Evolutionary conservation across 2,113 vertebrate species (phyloP).

Genomic region (Elachura formosa): DNA sequence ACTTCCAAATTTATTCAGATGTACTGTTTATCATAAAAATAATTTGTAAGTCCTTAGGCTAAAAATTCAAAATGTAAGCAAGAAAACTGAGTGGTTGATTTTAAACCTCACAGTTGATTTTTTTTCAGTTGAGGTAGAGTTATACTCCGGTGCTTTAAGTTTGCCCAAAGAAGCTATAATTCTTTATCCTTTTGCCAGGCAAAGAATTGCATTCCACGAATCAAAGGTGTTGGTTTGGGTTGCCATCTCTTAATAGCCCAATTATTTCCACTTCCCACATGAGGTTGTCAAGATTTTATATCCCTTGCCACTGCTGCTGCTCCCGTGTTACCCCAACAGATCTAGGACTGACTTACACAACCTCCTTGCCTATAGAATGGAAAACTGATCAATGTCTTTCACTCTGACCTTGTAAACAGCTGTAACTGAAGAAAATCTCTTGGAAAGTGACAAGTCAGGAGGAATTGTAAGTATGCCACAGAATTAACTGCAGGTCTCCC

Average conservation of each 20-base stretch:
- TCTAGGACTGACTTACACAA: neutral
- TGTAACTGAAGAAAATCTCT: neutral
- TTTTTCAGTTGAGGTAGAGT: neutral
- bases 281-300: neutral
- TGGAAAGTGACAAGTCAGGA: neutral
- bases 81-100: neutral
- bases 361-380: neutral
- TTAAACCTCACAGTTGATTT: neutral
- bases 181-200: neutral
- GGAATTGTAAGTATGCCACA: neutral
- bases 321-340: fast-evolving
- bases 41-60: neutral
- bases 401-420: neutral
- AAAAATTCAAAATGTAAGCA: neutral
- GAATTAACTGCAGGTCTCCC: neutral
- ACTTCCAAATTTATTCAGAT: neutral
- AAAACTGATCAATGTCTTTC: neutral
- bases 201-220: neutral
- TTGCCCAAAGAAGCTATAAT: neutral
- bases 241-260: neutral
- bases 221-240: neutral
- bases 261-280: neutral
- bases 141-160: neutral
- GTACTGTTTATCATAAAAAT: neutral
- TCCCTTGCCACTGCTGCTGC: neutral